A percentile compares a stretch with the other conserved stretches of the same genome.
Evolutionary conservation across 92 coral and sea anemone species (phyloP).

Genomic region (Heliopora coerulea): DNA sequence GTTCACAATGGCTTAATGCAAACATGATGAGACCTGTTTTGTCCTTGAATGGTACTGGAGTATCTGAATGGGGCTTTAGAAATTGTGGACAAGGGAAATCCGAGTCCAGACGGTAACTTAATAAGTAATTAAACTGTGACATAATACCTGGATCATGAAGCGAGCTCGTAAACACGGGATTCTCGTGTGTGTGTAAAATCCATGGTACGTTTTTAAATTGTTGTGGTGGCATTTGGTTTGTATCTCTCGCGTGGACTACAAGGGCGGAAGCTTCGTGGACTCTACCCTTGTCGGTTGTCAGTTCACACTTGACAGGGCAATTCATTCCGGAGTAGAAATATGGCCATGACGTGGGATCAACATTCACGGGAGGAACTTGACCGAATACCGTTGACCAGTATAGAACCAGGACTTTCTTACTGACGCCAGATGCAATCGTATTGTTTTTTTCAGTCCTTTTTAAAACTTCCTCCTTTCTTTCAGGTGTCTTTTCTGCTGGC

Average conservation of each 20-base stretch:
- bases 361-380: constrained; percentile 80
- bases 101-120: constrained; percentile 85
- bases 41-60: constrained; percentile 73
- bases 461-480: neutral
- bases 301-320: constrained; percentile 89
- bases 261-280: constrained; percentile 88
- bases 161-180: constrained; percentile 88
- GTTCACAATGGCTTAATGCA: constrained; percentile 84
- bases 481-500: too few relatives aligned
- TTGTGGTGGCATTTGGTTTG: constrained; percentile 80
- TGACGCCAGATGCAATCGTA: too few relatives aligned
- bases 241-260: constrained; percentile 92
- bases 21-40: constrained; percentile 72
- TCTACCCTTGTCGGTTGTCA: constrained; percentile 70
- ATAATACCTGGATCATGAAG: constrained; percentile 59
- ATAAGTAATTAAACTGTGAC: constrained; percentile 77
- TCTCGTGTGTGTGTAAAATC: constrained; percentile 94
- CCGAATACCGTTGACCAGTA: constrained; percentile 90
- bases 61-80: constrained; percentile 71
- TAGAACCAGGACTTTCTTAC: constrained; percentile 56
- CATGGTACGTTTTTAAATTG: constrained; percentile 76
- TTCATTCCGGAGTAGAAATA: constrained; percentile 89
- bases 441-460: too few relatives aligned
- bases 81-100: constrained; percentile 95
- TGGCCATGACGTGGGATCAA: constrained; percentile 60